These are phyloP conservation scores for Micoletzkya japonica DNA, from an alignment of 2,888 invertebrate species.

Conservation along the genomic window DNA sequence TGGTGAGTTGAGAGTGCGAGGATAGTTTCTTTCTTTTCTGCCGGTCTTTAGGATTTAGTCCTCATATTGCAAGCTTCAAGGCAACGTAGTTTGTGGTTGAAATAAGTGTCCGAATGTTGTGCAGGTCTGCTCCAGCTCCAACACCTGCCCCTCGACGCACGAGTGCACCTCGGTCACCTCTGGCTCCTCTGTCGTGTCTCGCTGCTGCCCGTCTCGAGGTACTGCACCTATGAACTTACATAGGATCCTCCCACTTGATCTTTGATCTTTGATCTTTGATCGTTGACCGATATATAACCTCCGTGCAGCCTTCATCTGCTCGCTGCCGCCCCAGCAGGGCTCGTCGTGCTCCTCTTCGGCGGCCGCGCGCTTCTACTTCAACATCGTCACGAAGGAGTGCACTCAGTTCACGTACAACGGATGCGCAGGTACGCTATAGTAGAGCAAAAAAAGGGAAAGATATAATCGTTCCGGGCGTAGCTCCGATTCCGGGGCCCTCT, in stretches of 20 bases:
- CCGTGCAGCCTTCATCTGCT: slow-evolving; percentile 57
- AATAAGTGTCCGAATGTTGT: slow-evolving; percentile 1
- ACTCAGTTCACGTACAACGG: slow-evolving; percentile 61
- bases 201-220: slow-evolving; percentile 54
- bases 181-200: slow-evolving; percentile 54
- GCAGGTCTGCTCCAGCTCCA: slow-evolving; percentile 23
- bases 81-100: background rate
- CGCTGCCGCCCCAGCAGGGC: slow-evolving; percentile 62
- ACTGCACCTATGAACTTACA: background rate
- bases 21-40: slow-evolving; percentile 31
- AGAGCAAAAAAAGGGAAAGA: too few species aligned
- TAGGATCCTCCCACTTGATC: background rate
- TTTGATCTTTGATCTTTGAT: background rate
- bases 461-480: too few species aligned
- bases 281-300: background rate
- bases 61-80: background rate
- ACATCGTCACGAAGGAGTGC: slow-evolving; percentile 53
- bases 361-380: slow-evolving; percentile 56
- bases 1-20: slow-evolving; percentile 50
- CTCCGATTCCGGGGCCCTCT: too few species aligned
- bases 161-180: slow-evolving; percentile 61
- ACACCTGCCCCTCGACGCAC: slow-evolving; percentile 55
- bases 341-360: slow-evolving; percentile 57
- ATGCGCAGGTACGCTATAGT: slow-evolving; percentile 35
- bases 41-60: background rate